phyloP scores from a whole-genome alignment of 2,113 vertebrate species.

The Glaucomys volans region DNA sequence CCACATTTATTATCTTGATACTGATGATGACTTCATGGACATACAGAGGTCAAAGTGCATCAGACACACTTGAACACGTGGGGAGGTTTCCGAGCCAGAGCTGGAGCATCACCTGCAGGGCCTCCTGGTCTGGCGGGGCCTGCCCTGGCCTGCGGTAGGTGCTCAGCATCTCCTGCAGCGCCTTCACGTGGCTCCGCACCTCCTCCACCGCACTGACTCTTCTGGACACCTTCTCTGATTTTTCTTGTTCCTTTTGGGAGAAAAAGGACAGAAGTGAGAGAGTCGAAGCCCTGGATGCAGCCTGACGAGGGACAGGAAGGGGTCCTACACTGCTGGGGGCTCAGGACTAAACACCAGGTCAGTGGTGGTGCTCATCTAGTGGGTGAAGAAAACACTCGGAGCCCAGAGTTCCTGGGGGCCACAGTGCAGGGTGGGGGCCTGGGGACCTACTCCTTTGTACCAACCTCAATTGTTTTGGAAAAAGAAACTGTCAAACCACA shows the following conservation, averaged over 20 bases:
- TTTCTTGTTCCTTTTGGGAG: conserved; percentile 92
- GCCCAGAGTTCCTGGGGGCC: neutral
- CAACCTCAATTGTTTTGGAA: neutral
- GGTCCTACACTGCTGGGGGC: too few species aligned
- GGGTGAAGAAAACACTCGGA: neutral
- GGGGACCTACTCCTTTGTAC: neutral
- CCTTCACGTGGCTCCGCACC: conserved; percentile 87
- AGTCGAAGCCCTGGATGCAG: neutral
- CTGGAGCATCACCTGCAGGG: conserved; percentile 79
- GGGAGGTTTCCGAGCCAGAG: accelerated
- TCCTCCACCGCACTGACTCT: conserved; percentile 88
- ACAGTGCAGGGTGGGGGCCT: neutral
- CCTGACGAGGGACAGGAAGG: neutral
- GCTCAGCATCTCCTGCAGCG: conserved; percentile 87
- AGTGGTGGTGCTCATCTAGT: neutral
- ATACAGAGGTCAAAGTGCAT: accelerated
- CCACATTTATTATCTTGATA: neutral
- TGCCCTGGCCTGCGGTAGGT: conserved; percentile 68
- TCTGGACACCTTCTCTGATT: conserved; percentile 88
- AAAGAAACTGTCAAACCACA: neutral
- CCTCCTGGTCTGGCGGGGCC: conserved; percentile 72
- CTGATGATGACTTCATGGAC: neutral
- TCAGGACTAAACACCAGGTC: neutral
- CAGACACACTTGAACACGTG: accelerated
- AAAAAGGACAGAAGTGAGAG: neutral